Base-by-base conservation (phyloP, 2,888 invertebrate species). In the Tuberolachnus salignus region DNA sequence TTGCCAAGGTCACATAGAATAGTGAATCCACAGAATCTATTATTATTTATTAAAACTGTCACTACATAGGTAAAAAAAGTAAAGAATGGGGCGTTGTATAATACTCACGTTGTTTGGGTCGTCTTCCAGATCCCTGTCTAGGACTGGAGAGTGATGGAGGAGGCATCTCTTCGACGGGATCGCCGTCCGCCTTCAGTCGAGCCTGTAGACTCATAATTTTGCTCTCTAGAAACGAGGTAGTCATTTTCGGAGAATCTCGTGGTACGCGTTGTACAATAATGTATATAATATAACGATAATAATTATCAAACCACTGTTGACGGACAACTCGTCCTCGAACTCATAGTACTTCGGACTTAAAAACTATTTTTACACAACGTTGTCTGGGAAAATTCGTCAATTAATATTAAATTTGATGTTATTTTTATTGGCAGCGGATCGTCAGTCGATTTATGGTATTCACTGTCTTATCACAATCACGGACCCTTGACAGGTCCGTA, bases 171-270 rank as follows among this genome's bases (percentile, higher is more conserved):
- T 87, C 89, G 85, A 86, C 85, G 83, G 88, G 88, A 87, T 88
- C 90, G 87, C 89, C 90, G 88, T 89, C 90, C 85, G 89, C 91
- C 86, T 91, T 90, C 83, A 95, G 88, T 84, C 92, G 90, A 85
- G 92, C 92, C 87, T 95, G 91, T 86, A 95, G 89, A 85, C 91
- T 92, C 87, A 92, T 90, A 85, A 95, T 89, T 89, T 92, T 94
- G 49, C 82, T 82, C 80, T 83, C 83, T 44, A 83, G 80, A 53
- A 81, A 81, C 42, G 83, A 83, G 80, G 81, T 83, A 49, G 82
- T 83, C 83, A 83, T 82, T 57, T 72, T 81, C 10, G 8, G 57
- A 6, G 11, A 10, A 13, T 34, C 4, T 14, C 3, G 46, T 26
- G 6, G 44, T 9, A 61, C 13, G 23, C 21, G 63, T 34, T 21